Base-by-base conservation (phyloP, 2,113 vertebrate species). In the Macquaria ambigua region DNA sequence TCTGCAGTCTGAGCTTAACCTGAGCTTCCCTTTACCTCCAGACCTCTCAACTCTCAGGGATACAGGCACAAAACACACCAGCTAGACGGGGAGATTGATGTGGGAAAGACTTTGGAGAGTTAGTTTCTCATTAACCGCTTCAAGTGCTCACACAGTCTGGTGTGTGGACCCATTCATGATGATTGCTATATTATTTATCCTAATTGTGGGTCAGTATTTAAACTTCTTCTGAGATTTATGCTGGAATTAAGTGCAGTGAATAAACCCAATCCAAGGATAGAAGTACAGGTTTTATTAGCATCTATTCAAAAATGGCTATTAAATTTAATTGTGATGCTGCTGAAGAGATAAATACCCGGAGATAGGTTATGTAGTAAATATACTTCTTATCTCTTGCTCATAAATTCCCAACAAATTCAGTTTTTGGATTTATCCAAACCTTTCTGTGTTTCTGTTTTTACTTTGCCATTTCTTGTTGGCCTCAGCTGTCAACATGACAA, bases 1-100 rank as follows among this genome's bases (percentile, higher is more conserved):
- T 93, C 80, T 91, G 80, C 75, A 87, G 84, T 71, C 67, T 89
- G 78, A 87, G 72, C 85, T 89, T 77, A 87, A 81, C 88, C 86
- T 88, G 84, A 93, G 87, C 84, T 90, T 89, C 74, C 62, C 55
- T 90, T 84, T 74, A 68, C 61, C 63, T 63, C 61, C 62, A 77
- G 84, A 92, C 77, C 84, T 39, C 61, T 86, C 50, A 78, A 21
- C 82, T 89, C 83, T 52, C 77, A 76, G 34, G 66, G 73, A 81
- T 11, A 58, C 77, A 76, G 78, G 28, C 39, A 39, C 23, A 46
- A 58, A 86, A 77, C 72, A 43, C 56, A 67, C 21, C 39, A 81
- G 74, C n/a, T n/a, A 46, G 56, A 31, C 55, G 20, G 14, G 55
- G 59, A 88, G 88, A 87, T 64, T 89, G 74, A 92, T 91, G 80